These are phyloP conservation scores for Sebastes cheni DNA, from an alignment of 2,797 vertebrate genomes.

Conservation along the genomic window DNA sequence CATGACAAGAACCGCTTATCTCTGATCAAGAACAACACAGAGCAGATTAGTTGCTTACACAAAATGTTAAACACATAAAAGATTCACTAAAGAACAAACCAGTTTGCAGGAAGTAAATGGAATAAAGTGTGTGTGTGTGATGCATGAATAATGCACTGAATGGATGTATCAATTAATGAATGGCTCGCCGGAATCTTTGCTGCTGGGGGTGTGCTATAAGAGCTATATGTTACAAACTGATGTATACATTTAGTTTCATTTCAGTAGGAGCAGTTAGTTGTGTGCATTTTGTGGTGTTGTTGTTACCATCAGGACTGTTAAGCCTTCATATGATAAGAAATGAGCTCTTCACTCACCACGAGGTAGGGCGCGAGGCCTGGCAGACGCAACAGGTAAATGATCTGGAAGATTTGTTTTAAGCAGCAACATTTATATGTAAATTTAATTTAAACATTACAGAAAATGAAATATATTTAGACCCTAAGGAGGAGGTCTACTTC, in stretches of 20 bases:
- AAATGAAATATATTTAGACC: not conserved
- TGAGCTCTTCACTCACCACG: too few species aligned
- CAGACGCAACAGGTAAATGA: too few species aligned
- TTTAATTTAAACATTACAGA: not conserved
- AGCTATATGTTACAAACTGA: not conserved
- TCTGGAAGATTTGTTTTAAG: not conserved
- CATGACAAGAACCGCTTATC: constrained; percentile 10
- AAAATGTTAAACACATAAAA: not conserved
- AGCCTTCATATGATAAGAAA: too few species aligned
- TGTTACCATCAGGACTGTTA: not conserved
- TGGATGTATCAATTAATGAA: not conserved
- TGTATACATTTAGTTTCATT: not conserved
- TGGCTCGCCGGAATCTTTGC: not conserved
- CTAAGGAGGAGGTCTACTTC: not conserved
- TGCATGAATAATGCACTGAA: not conserved
- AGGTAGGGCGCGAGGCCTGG: too few species aligned
- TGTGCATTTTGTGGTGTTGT: not conserved
- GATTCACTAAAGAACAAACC: not conserved
- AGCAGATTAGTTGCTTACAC: not conserved
- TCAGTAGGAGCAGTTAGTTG: not conserved
- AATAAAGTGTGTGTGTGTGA: not conserved
- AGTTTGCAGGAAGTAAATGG: not conserved
- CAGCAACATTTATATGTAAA: not conserved
- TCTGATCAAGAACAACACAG: not conserved
- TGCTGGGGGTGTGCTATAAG: not conserved